Evolutionary conservation across 2,888 invertebrate genomes (phyloP).

Genomic region (Troilus luridus): DNA sequence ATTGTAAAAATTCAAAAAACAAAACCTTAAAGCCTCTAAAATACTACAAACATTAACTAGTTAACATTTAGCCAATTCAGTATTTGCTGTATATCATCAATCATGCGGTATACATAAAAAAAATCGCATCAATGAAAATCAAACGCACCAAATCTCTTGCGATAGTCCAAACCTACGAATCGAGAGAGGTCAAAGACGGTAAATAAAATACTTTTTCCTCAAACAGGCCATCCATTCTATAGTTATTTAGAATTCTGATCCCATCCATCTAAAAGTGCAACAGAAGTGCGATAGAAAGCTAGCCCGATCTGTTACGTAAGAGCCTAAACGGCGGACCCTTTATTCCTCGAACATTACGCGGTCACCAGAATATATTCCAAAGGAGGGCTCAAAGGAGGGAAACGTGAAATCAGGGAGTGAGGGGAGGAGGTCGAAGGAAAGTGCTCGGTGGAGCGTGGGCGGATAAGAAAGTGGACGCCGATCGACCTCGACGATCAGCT

Average conservation of each 20-base stretch:
- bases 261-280: background rate
- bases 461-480: constrained; percentile 42
- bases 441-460: constrained; percentile 38
- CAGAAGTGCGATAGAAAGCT: constrained; percentile 34
- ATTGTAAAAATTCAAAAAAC: too few species aligned
- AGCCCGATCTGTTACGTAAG: constrained; percentile 9
- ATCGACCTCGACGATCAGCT: constrained; percentile 37
- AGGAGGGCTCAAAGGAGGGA: background rate
- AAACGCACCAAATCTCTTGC: too few species aligned
- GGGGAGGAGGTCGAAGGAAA: background rate
- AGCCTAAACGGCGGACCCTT: constrained; percentile 4
- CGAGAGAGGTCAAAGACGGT: too few species aligned
- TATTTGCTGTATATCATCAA: too few species aligned
- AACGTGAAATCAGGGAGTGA: constrained; percentile 2
- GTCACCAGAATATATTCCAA: background rate
- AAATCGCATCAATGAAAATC: too few species aligned
- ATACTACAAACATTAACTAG: too few species aligned
- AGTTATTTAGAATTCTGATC: background rate
- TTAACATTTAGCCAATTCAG: too few species aligned
- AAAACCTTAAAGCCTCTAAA: too few species aligned
- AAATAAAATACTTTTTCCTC: too few species aligned
- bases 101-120: too few species aligned
- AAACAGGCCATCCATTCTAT: background rate
- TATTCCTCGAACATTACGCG: background rate
- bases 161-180: too few species aligned